A percentile compares a stretch with the other conserved stretches of the same genome.
These are phyloP conservation scores for Panurus biarmicus DNA, from an alignment of 2,113 vertebrate species.

Conservation along the genomic window DNA sequence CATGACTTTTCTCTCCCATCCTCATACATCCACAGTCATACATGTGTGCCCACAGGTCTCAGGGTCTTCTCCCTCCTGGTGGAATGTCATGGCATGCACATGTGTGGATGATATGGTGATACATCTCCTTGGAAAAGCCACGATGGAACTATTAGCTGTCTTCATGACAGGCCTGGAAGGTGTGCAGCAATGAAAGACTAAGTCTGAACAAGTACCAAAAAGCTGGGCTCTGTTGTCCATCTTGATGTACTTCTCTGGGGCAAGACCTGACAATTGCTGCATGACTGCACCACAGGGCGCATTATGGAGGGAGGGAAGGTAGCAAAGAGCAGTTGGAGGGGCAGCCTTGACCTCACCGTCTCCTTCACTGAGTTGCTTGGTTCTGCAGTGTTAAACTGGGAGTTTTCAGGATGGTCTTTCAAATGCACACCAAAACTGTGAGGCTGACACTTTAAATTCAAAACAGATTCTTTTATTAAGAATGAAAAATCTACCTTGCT, in stretches of 20 bases:
- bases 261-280: not conserved
- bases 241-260: not conserved
- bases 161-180: not conserved
- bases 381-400: not conserved
- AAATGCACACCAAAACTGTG: not conserved
- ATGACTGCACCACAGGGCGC: not conserved
- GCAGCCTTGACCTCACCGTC: not conserved
- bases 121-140: not conserved
- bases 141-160: not conserved
- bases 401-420: not conserved
- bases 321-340: accelerated
- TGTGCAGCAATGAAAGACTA: not conserved
- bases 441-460: not conserved
- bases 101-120: not conserved
- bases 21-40: not conserved
- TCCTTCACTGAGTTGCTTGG: not conserved
- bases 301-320: not conserved
- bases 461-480: not conserved
- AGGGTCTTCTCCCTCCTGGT: not conserved
- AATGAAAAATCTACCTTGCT: not conserved
- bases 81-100: not conserved
- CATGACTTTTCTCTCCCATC: not conserved
- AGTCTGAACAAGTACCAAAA: not conserved
- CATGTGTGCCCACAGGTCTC: not conserved
- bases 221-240: not conserved